Conservation (phyloP, 2,888 invertebrate genomes). For the Agrypnus murinus region DNA sequence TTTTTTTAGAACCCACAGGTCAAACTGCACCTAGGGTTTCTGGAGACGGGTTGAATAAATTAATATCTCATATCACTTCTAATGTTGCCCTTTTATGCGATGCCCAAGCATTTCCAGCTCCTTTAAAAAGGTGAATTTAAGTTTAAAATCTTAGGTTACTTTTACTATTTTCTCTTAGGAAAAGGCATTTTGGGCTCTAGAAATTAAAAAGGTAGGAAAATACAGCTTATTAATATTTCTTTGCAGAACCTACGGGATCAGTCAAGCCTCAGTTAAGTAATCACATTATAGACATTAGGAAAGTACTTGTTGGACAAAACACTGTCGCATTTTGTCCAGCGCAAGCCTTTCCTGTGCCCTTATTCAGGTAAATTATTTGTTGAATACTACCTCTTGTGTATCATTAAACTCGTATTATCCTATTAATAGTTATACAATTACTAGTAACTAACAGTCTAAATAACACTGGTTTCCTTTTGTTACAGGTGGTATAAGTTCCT, state of each 20-base stretch:
- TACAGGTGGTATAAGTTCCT: constrained; percentile 96
- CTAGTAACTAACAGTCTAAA: background rate
- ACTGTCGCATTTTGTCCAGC: constrained; percentile 81
- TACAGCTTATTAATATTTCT: constrained; percentile 36
- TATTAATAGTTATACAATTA: no score
- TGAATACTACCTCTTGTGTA: background rate
- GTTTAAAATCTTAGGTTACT: background rate
- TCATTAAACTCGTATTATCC: background rate
- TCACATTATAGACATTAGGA: constrained; percentile 73
- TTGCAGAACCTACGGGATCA: constrained; percentile 80
- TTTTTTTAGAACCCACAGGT: constrained; percentile 73
- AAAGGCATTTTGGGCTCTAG: constrained; percentile 37
- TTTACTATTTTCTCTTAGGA: constrained; percentile 3
- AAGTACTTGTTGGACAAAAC: constrained; percentile 63
- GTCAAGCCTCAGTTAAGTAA: constrained; percentile 78
- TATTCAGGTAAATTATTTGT: constrained; percentile 78
- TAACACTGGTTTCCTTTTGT: constrained; percentile 70
- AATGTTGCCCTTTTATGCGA: constrained; percentile 72
- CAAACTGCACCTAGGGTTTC: constrained; percentile 73
- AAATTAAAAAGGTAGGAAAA: constrained; percentile 21
- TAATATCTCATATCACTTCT: constrained; percentile 59
- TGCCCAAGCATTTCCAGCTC: constrained; percentile 75
- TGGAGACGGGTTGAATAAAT: constrained; percentile 75
- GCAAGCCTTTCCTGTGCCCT: constrained; percentile 84
- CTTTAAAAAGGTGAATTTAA: constrained; percentile 71